Base-by-base conservation (phyloP, 2,113 vertebrate genomes). In the Charadrius vociferus region DNA sequence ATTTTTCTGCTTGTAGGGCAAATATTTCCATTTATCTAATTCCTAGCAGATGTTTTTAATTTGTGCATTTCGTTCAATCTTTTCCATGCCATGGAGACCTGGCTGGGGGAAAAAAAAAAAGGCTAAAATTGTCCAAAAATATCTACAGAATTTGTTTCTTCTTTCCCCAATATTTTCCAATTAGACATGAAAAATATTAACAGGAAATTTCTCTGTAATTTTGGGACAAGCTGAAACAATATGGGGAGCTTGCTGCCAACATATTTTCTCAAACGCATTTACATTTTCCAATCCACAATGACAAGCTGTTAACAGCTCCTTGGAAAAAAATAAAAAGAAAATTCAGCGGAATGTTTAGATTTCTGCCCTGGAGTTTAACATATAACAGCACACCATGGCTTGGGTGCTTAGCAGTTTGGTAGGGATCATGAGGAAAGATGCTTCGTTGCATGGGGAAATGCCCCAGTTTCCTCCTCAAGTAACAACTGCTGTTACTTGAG, bases 181-280 rank as follows among this genome's bases (percentile, higher is more conserved):
- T 81, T 62, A 75, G 83, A 71, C 13, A 29, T 20, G 29, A 91
- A 91, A 93, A 89, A 75, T 81, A 49, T 73, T 58, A 93, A 86
- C 0, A 3, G 72, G 37, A 93, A 88, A 77, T 81, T 49, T 86
- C n/a, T 80, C 52, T 72, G 83, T 80, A 65, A 85, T 87, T 93
- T 79, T 41, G 16, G 36, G 70, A 74, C 73, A 94, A 94, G 83
- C 36, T 95, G 84, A 78, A 89, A 97, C 75, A 92, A 95, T 82
- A 79, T 9, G 26, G 9, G 50, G 52, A 84, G 36, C 47, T 94
- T 79, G 34, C 30, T 93, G 94, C 94, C 88, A 95, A 91, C 49
- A 53, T 89, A 73, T 82, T 96, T 95, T 96, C 86, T 91, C 43
- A 84, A 94, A 87, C 26, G 56, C 24, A 71, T 75, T 93, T 95